Conservation (phyloP, 2,797 vertebrate genomes). For the Lemur catta region DNA sequence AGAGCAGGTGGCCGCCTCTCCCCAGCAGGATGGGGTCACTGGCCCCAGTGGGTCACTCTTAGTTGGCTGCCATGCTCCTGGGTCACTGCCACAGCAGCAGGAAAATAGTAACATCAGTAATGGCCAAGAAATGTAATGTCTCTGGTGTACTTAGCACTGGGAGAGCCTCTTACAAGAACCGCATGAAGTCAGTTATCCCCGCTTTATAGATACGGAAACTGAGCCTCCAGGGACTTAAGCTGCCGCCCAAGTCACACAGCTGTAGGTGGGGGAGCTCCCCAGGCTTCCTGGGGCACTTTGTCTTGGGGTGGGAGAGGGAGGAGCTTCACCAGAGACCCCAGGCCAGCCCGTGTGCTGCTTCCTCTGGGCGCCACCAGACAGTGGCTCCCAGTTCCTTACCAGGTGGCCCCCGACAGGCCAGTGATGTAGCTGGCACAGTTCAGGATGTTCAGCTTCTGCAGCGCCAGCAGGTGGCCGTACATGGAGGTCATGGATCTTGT, state of each 20-base stretch:
- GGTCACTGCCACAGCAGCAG: neutral
- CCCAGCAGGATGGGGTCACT: neutral
- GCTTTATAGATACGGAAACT: neutral
- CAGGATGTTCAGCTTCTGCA: constrained; percentile 88
- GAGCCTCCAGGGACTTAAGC: neutral
- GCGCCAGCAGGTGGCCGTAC: constrained; percentile 87
- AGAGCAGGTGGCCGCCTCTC: neutral
- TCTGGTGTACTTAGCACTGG: neutral
- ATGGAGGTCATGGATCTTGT: constrained; percentile 88
- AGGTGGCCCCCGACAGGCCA: constrained; percentile 91
- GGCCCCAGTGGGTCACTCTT: neutral
- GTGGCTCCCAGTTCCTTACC: constrained; percentile 81
- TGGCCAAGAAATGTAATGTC: neutral
- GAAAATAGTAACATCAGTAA: neutral
- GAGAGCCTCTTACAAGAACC: neutral
- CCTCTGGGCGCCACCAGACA: neutral
- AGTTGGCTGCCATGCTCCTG: neutral
- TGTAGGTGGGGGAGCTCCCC: neutral
- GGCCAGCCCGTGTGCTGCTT: neutral
- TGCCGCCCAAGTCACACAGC: neutral
- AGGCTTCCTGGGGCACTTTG: neutral
- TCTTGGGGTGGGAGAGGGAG: rapidly evolving
- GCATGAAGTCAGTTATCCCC: neutral
- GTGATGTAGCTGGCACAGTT: constrained; percentile 89
- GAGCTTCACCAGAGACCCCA: neutral